phyloP scores from a whole-genome alignment of 2,888 invertebrate species.

The Drosophila mimica region DNA sequence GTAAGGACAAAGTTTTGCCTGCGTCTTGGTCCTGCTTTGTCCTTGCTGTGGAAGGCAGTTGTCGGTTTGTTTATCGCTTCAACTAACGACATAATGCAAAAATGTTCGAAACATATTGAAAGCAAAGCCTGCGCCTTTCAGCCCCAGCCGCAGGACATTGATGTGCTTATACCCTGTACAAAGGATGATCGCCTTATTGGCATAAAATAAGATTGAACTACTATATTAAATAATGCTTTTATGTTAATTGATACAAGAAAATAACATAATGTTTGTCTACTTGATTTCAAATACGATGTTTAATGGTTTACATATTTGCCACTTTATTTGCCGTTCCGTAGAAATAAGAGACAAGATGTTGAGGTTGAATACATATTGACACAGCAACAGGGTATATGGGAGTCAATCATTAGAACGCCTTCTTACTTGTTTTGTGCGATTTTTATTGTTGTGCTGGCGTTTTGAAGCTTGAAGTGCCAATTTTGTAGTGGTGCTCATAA shows the following conservation, averaged over 20 bases:
- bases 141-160: not conserved
- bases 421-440: not conserved
- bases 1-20: constrained; percentile 74
- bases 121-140: constrained; percentile 21
- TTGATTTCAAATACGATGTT: not conserved
- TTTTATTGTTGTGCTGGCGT: constrained; percentile 32
- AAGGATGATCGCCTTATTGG: not conserved
- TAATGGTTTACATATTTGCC: not conserved
- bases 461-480: constrained; percentile 65
- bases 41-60: constrained; percentile 53
- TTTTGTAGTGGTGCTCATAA: constrained; percentile 70
- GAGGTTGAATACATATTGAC: not conserved
- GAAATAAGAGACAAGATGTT: not conserved
- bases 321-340: not conserved
- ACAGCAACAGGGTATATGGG: not conserved
- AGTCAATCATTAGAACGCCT: not conserved
- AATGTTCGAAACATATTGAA: constrained; percentile 76
- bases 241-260: not conserved
- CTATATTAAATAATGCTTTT: not conserved
- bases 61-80: constrained; percentile 70
- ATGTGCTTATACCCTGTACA: not conserved
- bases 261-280: not conserved
- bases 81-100: constrained; percentile 70
- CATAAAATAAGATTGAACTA: not conserved
- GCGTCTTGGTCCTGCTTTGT: constrained; percentile 59